These are phyloP conservation scores for Notarius quadriscutis DNA, from an alignment of 2,113 vertebrate genomes.

Conservation along the genomic window DNA sequence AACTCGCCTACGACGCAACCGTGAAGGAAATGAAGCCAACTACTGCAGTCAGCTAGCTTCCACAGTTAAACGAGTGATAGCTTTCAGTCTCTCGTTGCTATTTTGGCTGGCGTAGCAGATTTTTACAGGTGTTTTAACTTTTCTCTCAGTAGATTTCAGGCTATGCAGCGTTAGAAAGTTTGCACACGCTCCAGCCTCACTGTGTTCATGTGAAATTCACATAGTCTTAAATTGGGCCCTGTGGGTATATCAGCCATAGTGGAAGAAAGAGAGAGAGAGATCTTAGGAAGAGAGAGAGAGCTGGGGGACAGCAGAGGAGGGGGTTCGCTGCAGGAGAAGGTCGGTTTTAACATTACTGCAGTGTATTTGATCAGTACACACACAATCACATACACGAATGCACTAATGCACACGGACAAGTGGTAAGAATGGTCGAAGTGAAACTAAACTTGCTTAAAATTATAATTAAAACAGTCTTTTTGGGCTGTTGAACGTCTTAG, in stretches of 20 bases:
- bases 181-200: slow-evolving; percentile 35
- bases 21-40: slow-evolving; percentile 26
- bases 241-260: slow-evolving; percentile 66
- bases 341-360: slow-evolving; percentile 32
- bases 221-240: slow-evolving; percentile 75
- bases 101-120: slow-evolving; percentile 16
- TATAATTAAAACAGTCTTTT: slow-evolving; percentile 55
- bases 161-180: slow-evolving; percentile 50
- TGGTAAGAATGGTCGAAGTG: slow-evolving; percentile 46
- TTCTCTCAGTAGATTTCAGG: slow-evolving; percentile 51
- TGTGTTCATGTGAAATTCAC: slow-evolving; percentile 69
- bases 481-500: background rate
- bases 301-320: slow-evolving; percentile 19
- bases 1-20: slow-evolving; percentile 51
- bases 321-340: slow-evolving; percentile 29
- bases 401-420: slow-evolving; percentile 50
- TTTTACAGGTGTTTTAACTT: slow-evolving; percentile 19
- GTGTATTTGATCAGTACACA: slow-evolving; percentile 39
- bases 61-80: background rate
- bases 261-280: slow-evolving; percentile 29
- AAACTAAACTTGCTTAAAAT: slow-evolving; percentile 61
- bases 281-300: slow-evolving; percentile 25
- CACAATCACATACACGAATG: slow-evolving; percentile 17
- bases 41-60: background rate
- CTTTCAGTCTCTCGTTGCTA: slow-evolving; percentile 19